Evolutionary conservation across 2,888 invertebrate genomes (phyloP).

Genomic region (Tridacna crocea): DNA sequence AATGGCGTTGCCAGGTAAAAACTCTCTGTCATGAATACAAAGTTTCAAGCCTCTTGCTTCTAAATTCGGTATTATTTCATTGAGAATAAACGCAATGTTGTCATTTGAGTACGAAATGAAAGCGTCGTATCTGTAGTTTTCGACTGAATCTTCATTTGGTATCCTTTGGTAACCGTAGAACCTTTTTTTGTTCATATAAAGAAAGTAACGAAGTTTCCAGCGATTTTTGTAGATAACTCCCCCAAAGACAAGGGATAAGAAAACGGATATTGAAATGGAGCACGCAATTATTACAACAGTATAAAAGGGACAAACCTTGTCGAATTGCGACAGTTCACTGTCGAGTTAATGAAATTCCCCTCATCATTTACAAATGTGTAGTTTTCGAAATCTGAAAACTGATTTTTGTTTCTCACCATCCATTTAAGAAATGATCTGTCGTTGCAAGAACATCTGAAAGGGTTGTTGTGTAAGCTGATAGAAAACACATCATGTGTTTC

Average conservation of each 20-base stretch:
- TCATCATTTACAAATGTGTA: neutral
- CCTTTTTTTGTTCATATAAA: conserved; percentile 19
- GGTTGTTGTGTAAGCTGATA: conserved; percentile 41
- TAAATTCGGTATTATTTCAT: no score
- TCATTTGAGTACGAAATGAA: no score
- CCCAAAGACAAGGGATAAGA: conserved; percentile 31
- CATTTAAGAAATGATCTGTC: conserved; percentile 31
- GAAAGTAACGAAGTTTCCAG: no score
- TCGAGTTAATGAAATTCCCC: neutral
- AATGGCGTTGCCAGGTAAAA: no score
- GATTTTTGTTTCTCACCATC: conserved; percentile 32
- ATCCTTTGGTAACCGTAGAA: neutral
- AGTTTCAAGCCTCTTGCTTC: no score
- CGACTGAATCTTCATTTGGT: neutral
- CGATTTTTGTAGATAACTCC: conserved; percentile 51
- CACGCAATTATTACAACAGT: neutral
- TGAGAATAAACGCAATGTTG: no score
- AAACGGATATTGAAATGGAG: conserved; percentile 25
- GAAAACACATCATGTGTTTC: neutral
- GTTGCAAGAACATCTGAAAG: conserved; percentile 24
- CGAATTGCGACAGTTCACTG: neutral
- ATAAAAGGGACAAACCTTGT: no score
- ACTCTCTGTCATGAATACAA: no score
- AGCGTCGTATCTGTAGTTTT: no score
- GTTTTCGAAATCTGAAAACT: conserved; percentile 17